phyloP scores from a whole-genome alignment of 2,113 vertebrate genomes.

The Hippocampus zosterae region DNA sequence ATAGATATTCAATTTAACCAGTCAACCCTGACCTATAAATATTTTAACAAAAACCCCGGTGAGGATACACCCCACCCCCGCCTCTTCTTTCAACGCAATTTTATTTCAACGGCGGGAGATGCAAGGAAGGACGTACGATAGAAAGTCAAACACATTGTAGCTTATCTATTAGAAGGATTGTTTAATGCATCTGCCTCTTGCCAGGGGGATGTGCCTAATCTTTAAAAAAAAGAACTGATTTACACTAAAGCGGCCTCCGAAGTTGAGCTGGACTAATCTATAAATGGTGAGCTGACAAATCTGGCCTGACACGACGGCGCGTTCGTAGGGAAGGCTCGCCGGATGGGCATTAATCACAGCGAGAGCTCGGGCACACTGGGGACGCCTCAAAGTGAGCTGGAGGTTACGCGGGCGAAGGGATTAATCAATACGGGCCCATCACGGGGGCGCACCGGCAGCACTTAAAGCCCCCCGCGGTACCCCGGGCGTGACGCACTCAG shows the following conservation, averaged over 20 bases:
- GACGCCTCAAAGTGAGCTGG: slow-evolving; percentile 81
- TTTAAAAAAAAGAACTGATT: slow-evolving; percentile 76
- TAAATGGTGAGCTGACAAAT: slow-evolving; percentile 88
- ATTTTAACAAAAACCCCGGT: slow-evolving; percentile 98
- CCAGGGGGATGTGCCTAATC: slow-evolving; percentile 69
- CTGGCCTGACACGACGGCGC: slow-evolving; percentile 82
- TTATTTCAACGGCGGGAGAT: slow-evolving; percentile 89
- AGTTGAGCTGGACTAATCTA: slow-evolving; percentile 93
- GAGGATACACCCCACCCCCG: slow-evolving; percentile 76
- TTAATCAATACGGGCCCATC: slow-evolving; percentile 83
- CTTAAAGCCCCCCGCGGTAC: slow-evolving; percentile 70
- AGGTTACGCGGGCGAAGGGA: slow-evolving; percentile 81
- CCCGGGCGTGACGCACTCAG: slow-evolving; percentile 28
- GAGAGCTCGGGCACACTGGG: slow-evolving; percentile 80
- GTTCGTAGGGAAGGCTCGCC: slow-evolving; percentile 76
- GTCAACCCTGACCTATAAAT: slow-evolving; percentile 99
- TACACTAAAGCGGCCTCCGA: slow-evolving; percentile 78
- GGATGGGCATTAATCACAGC: slow-evolving; percentile 88
- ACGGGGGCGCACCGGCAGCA: slow-evolving; percentile 79
- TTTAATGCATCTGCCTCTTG: slow-evolving; percentile 90
- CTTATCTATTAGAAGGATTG: slow-evolving; percentile 95
- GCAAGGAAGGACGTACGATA: slow-evolving; percentile 79
- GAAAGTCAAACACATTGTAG: slow-evolving; percentile 89
- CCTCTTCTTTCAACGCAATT: slow-evolving; percentile 93
- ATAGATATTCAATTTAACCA: slow-evolving; percentile 99